Evolutionary conservation across 2,113 vertebrate species (phyloP).

Genomic region (Myrmecobius fasciatus): DNA sequence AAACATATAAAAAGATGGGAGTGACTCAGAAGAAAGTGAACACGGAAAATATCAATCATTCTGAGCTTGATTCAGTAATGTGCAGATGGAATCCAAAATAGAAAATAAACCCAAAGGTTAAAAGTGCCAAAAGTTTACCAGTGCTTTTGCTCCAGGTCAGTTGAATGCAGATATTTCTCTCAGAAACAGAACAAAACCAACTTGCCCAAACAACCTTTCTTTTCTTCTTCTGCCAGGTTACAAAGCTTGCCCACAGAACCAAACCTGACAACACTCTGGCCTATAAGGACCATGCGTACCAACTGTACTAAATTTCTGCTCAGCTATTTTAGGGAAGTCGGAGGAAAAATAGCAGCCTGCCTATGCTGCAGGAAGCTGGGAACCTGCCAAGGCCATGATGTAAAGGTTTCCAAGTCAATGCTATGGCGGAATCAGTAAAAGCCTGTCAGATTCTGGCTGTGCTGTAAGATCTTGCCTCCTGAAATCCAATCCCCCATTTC

Average conservation of each 20-base stretch:
- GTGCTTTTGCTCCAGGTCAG: not conserved
- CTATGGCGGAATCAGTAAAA: conserved; percentile 83
- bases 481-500: conserved; percentile 71
- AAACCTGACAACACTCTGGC: conserved; percentile 72
- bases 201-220: not conserved
- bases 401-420: conserved; percentile 83
- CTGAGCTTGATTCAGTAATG: not conserved
- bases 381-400: conserved; percentile 83
- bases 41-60: not conserved
- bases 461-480: conserved; percentile 71
- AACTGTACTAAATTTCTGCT: conserved; percentile 81
- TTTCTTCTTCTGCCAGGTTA: conserved; percentile 51
- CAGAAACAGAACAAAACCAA: conserved; percentile 36
- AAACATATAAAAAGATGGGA: not conserved
- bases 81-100: not conserved
- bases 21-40: not conserved
- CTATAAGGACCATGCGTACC: conserved; percentile 80
- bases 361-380: conserved; percentile 83
- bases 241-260: conserved; percentile 72
- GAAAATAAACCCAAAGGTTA: conserved; percentile 4
- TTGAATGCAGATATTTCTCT: conserved; percentile 24
- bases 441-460: conserved; percentile 78
- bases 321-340: conserved; percentile 84
- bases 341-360: conserved; percentile 85
- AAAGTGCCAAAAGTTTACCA: conserved; percentile 11